Base-by-base conservation (phyloP, 2,113 vertebrate species). In the Lethenteron reissneri region DNA sequence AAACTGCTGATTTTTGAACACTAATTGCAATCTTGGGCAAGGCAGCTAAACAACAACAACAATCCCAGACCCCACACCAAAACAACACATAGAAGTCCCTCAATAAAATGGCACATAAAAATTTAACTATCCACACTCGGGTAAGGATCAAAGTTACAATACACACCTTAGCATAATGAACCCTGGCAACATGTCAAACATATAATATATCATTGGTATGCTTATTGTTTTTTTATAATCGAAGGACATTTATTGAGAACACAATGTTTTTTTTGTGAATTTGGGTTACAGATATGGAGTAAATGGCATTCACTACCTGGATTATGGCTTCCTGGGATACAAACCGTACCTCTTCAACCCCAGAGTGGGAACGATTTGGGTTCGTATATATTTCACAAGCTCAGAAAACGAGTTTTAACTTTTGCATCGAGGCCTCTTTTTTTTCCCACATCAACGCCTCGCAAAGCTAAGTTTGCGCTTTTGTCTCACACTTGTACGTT, bases 251-350 rank as follows among this genome's bases (percentile, higher is more conserved):
- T 57, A 11, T 59, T 73, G 72, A 72, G 11, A 57, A 71, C 72
- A 8, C 8, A 71, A 71, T 75, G 71, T 69, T 70, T 64, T 73
- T 11, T n/a, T 1, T 74, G 69, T 74, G 41, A 41, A 41, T 41
- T 41, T 41, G 41, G 41, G 41, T 41, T 72, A 0, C 60, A 97
- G 94, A 72, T 81, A 81, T 0, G 82, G 83, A 5, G 82, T 86
- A 57, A 88, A 88, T 17, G 94, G 94, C 68, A 82, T 97, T 75
- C 89, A 96, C 75, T 97, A 86, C 76, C 77, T 88, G 9, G 88
- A 94, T 9, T 82, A 85, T 0, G 87, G 88, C 7, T 90, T 84
- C 78, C 77, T 86, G 72, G 80, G 80, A 72, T 82, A 83, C 76
- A 85, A 83, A 74, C 78, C 87, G 9, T 78, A 85, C 70, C 92